Evolutionary conservation across 1,140 invertebrate species (phyloP), one percentile per base, ranked within the genome.

Genomic region (Lordiphosa mommai): DNA sequence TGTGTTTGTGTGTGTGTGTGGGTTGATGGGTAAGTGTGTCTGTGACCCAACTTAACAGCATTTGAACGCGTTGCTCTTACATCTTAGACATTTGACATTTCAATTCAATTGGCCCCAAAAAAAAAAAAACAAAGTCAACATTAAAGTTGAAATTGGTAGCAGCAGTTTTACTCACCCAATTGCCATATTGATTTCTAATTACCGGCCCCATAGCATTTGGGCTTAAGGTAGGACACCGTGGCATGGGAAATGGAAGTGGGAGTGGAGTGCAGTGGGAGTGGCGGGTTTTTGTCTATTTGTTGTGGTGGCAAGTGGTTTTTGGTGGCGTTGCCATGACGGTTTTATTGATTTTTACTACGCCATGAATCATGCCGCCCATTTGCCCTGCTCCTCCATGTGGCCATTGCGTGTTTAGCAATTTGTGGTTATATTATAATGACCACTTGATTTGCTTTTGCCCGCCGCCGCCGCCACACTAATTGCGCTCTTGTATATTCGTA

Each of bases 341-440:
- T 59, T 70, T 76, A 76, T 76, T 79, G 72, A 76, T 76, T 76
- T 76, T 77, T 68, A 52, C 57, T 52, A 52, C 57, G 60, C 65
- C 50, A 73, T 58, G 59, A 68, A 56, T 67, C 48, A 64, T 61
- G 61, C 53, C 61, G 13, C 23, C 14, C 29, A 30, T 52, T 32
- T 13, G 7, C 6, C 20, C 17, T 17, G 14, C 23, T 34, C 29
- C 56, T 63, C 23, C 58, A 63, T 63, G 61, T 52, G 52, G 56
- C 46, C 59, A 56, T 72, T 80, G 74, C 73, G 74, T 79, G 74
- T 69, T 80, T 80, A 72, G 73, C 73, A 79, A 79, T 79, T 79
- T 79, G 74, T 55, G 73, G 73, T 69, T 80, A 79, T 79, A 79
- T 79, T 80, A 79, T 80, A 79, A 79, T 80, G 73, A 79, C 73